Evolutionary conservation across 2,113 vertebrate species (phyloP), one percentile per base, ranked within the genome.

Genomic region (Grammomys dolichurus): DNA sequence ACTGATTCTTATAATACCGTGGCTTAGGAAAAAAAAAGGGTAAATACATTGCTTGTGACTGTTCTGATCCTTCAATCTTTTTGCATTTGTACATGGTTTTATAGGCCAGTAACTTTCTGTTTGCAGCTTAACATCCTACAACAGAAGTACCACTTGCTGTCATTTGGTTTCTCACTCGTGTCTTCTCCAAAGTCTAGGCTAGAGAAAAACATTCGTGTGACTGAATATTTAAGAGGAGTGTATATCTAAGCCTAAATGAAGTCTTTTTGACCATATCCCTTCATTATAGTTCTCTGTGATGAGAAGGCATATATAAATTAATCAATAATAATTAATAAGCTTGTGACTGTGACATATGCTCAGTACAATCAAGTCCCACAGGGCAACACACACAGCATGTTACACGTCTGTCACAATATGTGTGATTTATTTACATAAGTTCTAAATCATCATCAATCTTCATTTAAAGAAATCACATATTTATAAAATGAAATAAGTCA

Each of bases 311-410:
- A 13, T 90, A 78, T 46, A 16, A 97, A 96, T 95, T 95, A 95
- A 96, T 96, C 77, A 97, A 93, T 96, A 96, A 96, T 84, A 96
- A 95, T 96, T 95, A 97, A 95, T 96, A 95, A 97, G 97, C 77
- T 91, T 96, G 82, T 90, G 97, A 90, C 95, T 95, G 73, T 92
- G 97, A 93, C 96, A 98, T 95, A 96, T 95, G 96, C 75, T 93
- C 22, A 93, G 86, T 87, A 69, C 63, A 89, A 51, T 91, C 70
- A 87, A 89, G 75, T 96, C 96, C 95, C 78, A 43, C 73, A 97
- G 94, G 97, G 95, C 67, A 95, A 89, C 77, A 89, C 78, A 60
- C 89, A 76, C 93, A 94, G 73, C 40, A 14, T 94, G 95, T 75
- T 92, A 92, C 33, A 86, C 84, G 73, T 89, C 95, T 97, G 94